Base-by-base conservation (phyloP, 2,113 vertebrate species). In the Thermophis baileyi region DNA sequence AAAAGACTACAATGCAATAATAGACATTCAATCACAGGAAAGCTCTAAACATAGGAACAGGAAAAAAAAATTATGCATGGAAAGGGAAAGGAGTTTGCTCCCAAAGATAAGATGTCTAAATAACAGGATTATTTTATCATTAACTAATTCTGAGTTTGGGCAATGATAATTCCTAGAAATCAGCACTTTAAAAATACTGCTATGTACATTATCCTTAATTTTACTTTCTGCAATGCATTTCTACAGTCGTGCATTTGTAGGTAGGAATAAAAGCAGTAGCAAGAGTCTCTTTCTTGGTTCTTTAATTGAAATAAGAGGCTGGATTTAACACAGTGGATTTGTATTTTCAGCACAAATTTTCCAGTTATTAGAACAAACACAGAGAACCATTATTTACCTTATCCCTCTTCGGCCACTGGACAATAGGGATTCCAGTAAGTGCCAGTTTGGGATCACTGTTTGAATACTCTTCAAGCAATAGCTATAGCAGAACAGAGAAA, bases 381-480 rank as follows among this genome's bases (percentile, higher is more conserved):
- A 87, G 46, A 7, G 90, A 92, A 25, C 16, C 27, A 12, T 69
- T 89, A 95, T 97, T 95, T 97, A 96, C 95, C 98, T 98, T 98
- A 98, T 98, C 99, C 97, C 99, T 98, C 97, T 99, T 98, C 86
- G 99, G 99, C 99, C 99, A 99, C 98, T 98, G 98, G 94, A 99
- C 98, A 89, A 99, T 99, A 53, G 99, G 99, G 94, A 98, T 94
- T 96, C 99, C 99, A 96, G 98, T 99, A 97, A 99, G 99, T 96
- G 99, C 98, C 96, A 98, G 96, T 96, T 98, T 98, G 90, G 98
- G 98, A 95, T 98, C 96, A 12, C 99, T 99, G 94, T 94, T 98
- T 0, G 97, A 97, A 95, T 99, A 98, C 88, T 98, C 98, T 88
- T 98, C 98, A 93, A 99, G 96, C 95, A 99, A 96, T 94, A 97